phyloP scores from a whole-genome alignment of 1,140 invertebrate genomes.

The Dendroctonus ponderosae region DNA sequence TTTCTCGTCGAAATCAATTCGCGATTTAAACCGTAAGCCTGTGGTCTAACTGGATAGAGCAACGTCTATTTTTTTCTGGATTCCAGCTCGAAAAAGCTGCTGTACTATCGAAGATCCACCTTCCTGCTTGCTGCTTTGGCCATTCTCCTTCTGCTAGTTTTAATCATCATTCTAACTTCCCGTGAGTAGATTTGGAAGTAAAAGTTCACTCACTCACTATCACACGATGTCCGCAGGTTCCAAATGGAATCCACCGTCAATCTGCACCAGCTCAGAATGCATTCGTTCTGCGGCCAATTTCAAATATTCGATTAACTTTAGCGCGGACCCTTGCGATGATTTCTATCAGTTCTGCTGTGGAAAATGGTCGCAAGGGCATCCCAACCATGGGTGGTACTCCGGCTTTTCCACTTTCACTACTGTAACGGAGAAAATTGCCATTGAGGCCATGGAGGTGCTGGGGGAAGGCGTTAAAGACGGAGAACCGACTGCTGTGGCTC shows the following conservation, averaged over 20 bases:
- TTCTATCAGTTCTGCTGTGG: conserved; percentile 68
- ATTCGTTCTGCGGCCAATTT: conserved; percentile 63
- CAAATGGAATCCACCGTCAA: conserved; percentile 11
- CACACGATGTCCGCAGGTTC: conserved; percentile 4
- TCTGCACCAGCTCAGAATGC: conserved; percentile 59
- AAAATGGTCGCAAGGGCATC: conserved; percentile 68
- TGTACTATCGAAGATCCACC: conserved; percentile 39
- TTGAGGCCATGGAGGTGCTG: conserved; percentile 58
- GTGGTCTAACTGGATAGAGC: neutral
- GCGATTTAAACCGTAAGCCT: conserved; percentile 20
- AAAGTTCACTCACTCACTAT: neutral
- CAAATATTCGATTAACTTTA: conserved; percentile 59
- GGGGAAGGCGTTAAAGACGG: conserved; percentile 33
- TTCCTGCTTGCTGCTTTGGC: conserved; percentile 38
- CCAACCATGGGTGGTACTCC: conserved; percentile 69
- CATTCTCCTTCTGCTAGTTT: conserved; percentile 36
- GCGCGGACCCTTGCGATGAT: conserved; percentile 63
- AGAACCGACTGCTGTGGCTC: conserved; percentile 36
- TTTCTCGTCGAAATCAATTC: conserved; percentile 12
- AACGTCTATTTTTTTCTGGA: conserved; percentile 9
- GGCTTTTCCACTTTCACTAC: conserved; percentile 54
- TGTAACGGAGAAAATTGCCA: conserved; percentile 55
- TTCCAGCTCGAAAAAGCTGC: conserved; percentile 42
- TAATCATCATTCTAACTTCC: conserved; percentile 37
- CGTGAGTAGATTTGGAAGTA: conserved; percentile 40